Evolutionary conservation across 2,113 vertebrate species (phyloP), one percentile per base, ranked within the genome.

Genomic region (Ictalurus punctatus): DNA sequence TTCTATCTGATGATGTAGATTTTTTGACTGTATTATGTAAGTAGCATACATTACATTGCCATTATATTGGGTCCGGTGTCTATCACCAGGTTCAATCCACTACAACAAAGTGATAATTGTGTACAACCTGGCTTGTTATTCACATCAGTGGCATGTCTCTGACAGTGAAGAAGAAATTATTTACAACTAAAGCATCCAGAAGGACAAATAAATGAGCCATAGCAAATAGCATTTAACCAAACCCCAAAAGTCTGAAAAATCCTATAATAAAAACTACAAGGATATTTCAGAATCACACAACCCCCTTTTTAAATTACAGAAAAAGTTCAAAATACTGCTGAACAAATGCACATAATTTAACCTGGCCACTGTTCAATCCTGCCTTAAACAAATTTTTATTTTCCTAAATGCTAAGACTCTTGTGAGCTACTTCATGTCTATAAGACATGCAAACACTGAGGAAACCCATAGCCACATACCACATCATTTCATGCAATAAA

Each of bases 171-270:
- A 48, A 48, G 6, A 59, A 83, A 23, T 61, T 34, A 37, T 84
- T 82, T 86, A 76, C 1, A 59, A 74, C 4, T 74, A 6, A 74
- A 78, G 37, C 17, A 78, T 10, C 12, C 37, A 80, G n/a, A 2
- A 80, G 13, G 5, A 61, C 65, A 67, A 65, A 71, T 82, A 74
- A 67, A 59, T 90, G 52, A 88, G 54, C 23, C 12, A 83, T 61
- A 52, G 17, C 54, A 84, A 91, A 91, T 76, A 83, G 27, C 8
- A 48, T 73, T 34, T 59, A 81, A 81, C 19, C 25, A 74, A 76
- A 21, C 61, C 13, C 17, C 0, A 52, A 37, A 87, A 12, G 34
- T 58, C 56, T 84, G 83, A 87, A 90, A 80, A 84, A 89, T 48
- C 83, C 4, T n/a, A 80, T 16, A 54, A 81, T 30, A 48, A 78